phyloP scores from a whole-genome alignment of 2,888 invertebrate species.

The Hypena proboscidalis region DNA sequence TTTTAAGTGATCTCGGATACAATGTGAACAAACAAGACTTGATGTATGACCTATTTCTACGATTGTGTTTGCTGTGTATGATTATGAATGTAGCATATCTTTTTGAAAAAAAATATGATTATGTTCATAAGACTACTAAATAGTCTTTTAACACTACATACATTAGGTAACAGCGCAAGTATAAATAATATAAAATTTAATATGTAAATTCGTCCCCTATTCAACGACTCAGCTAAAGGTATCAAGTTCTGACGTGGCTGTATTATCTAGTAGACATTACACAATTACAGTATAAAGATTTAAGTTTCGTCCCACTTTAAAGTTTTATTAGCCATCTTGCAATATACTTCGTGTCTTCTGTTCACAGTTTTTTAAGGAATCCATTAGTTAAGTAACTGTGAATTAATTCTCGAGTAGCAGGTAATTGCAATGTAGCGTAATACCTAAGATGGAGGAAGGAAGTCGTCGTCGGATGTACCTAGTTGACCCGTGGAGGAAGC shows the following conservation, averaged over 20 bases:
- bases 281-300: too few species aligned
- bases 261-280: too few species aligned
- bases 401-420: constrained; percentile 5
- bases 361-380: too few species aligned
- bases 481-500: constrained; percentile 58
- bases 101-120: constrained; percentile 12
- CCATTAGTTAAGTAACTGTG: constrained; percentile 4
- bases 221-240: too few species aligned
- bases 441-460: constrained; percentile 46
- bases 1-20: constrained; percentile 20
- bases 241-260: too few species aligned
- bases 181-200: too few species aligned
- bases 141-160: too few species aligned
- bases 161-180: too few species aligned
- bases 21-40: constrained; percentile 17
- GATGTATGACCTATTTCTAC: constrained; percentile 15
- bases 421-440: constrained; percentile 37
- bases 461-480: constrained; percentile 61
- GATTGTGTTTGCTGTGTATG: constrained; percentile 24
- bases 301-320: too few species aligned
- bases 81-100: constrained; percentile 4
- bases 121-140: constrained; percentile 6
- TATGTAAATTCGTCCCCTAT: too few species aligned
- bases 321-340: too few species aligned
- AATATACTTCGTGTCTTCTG: too few species aligned